Evolutionary conservation across 2,113 vertebrate genomes (phyloP).

Genomic region (Pelobates fuscus): DNA sequence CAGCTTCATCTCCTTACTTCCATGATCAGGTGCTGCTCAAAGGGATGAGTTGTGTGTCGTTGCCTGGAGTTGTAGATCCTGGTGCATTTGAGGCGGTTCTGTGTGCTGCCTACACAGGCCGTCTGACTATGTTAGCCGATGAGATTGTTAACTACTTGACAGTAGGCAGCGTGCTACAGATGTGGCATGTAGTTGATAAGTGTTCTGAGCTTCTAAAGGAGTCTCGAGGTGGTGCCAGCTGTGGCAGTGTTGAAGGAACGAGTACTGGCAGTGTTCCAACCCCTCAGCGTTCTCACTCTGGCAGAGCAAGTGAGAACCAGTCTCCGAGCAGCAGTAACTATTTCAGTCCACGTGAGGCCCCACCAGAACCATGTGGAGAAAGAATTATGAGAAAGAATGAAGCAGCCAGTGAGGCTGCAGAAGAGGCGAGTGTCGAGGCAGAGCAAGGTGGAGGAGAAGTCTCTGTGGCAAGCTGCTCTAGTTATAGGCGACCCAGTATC

Average conservation of each 20-base stretch:
- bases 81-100: slow-evolving; percentile 87
- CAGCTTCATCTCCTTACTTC: slow-evolving; percentile 80
- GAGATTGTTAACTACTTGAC: slow-evolving; percentile 93
- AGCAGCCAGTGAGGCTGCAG: slow-evolving; percentile 58
- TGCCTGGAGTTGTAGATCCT: slow-evolving; percentile 87
- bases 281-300: slow-evolving; percentile 59
- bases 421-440: slow-evolving; percentile 60
- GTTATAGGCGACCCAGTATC: slow-evolving; percentile 78
- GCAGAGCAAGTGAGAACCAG: slow-evolving; percentile 79
- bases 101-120: slow-evolving; percentile 86
- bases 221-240: slow-evolving; percentile 53
- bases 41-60: slow-evolving; percentile 83
- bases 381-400: slow-evolving; percentile 65
- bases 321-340: slow-evolving; percentile 90
- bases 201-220: slow-evolving; percentile 88
- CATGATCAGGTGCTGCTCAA: slow-evolving; percentile 90
- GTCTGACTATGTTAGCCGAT: slow-evolving; percentile 80
- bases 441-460: slow-evolving; percentile 52
- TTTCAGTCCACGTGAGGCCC: slow-evolving; percentile 77
- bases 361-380: slow-evolving; percentile 61
- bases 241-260: slow-evolving; percentile 35
- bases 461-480: slow-evolving; percentile 65
- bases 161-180: slow-evolving; percentile 91
- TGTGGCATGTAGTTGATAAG: slow-evolving; percentile 97
- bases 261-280: slow-evolving; percentile 54